phyloP scores from a whole-genome alignment of 1,140 invertebrate species.

The Hyles vespertilio region DNA sequence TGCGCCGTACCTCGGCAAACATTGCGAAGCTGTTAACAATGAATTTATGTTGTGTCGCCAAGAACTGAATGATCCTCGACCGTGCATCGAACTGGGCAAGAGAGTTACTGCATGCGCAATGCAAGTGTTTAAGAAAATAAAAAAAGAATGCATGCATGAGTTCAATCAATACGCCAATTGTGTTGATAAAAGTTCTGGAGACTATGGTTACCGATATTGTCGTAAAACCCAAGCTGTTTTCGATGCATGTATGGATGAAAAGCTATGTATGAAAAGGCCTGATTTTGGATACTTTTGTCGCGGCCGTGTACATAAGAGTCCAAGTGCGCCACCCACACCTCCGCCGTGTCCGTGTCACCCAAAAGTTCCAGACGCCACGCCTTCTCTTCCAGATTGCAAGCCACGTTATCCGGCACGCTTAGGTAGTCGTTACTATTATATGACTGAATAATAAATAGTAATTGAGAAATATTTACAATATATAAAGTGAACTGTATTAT shows the following conservation, averaged over 20 bases:
- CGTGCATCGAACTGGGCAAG: conserved; percentile 93
- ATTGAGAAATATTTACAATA: background rate
- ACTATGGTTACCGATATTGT: conserved; percentile 82
- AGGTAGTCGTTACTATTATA: conserved; percentile 71
- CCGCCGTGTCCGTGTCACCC: conserved; percentile 71
- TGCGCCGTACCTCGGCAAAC: conserved; percentile 91
- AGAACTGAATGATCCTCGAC: conserved; percentile 90
- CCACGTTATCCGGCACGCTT: conserved; percentile 78
- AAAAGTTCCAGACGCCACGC: conserved; percentile 75
- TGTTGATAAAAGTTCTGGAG: conserved; percentile 85
- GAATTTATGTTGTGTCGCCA: conserved; percentile 94
- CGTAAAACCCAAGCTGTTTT: conserved; percentile 89
- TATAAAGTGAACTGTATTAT: too few species aligned
- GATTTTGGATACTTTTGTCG: conserved; percentile 89
- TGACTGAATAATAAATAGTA: conserved; percentile 41
- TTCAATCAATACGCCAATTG: conserved; percentile 93
- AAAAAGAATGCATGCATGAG: conserved; percentile 88
- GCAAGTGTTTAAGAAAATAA: conserved; percentile 91
- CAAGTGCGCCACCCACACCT: conserved; percentile 72
- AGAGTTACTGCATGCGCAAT: conserved; percentile 92
- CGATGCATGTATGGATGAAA: conserved; percentile 91
- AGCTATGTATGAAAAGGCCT: conserved; percentile 89
- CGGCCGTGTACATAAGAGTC: conserved; percentile 83
- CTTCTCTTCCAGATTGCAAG: conserved; percentile 79
- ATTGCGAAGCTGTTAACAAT: conserved; percentile 92